These are phyloP conservation scores for Dioctria linearis DNA, from an alignment of 2,888 invertebrate genomes.

Conservation along the genomic window DNA sequence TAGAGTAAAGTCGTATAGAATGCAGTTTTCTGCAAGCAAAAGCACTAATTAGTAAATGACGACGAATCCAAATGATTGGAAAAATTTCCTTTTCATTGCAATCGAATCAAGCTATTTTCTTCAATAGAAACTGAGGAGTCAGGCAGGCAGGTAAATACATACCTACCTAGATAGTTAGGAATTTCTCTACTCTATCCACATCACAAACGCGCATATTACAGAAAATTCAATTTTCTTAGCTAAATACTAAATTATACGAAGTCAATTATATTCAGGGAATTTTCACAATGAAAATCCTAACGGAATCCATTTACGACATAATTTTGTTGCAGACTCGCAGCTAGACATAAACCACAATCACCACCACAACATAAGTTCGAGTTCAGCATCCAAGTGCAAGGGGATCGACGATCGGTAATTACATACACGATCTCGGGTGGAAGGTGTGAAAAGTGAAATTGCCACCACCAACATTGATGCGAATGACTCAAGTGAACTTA, in stretches of 20 bases:
- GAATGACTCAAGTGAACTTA: not conserved
- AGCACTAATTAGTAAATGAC: too few species aligned
- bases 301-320: not conserved
- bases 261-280: not conserved
- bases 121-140: too few species aligned
- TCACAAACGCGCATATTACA: not conserved
- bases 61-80: too few species aligned
- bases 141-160: too few species aligned
- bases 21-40: too few species aligned
- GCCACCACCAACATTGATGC: not conserved
- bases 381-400: not conserved
- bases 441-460: conserved; percentile 9
- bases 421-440: not conserved
- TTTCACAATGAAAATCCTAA: not conserved
- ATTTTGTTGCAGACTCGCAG: not conserved
- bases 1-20: too few species aligned
- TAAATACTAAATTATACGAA: not conserved
- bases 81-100: too few species aligned
- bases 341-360: not conserved
- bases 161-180: too few species aligned
- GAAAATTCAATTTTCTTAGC: not conserved
- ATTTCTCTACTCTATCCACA: too few species aligned
- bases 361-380: not conserved
- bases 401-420: not conserved
- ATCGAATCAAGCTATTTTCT: too few species aligned